Conservation (phyloP, 2,113 vertebrate genomes). For the Anoplopoma fimbria region DNA sequence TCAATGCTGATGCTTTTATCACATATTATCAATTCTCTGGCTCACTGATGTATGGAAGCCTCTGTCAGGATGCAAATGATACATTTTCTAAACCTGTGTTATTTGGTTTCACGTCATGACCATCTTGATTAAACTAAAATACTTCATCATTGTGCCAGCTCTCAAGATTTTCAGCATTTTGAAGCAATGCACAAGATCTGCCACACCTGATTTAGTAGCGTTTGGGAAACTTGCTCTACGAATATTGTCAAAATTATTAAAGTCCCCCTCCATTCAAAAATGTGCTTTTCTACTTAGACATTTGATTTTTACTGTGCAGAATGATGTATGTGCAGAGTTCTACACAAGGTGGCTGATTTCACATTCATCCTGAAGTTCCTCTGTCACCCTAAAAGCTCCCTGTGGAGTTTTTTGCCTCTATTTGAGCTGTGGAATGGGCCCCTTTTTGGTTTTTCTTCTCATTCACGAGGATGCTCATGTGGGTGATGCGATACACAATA, state of each 20-base stretch:
- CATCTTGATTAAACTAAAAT: background rate
- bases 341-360: background rate
- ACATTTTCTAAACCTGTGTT: conserved; percentile 21
- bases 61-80: conserved; percentile 16
- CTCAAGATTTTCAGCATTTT: background rate
- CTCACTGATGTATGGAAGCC: conserved; percentile 28
- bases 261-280: no score
- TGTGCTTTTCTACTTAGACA: no score
- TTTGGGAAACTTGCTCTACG: no score
- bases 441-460: background rate
- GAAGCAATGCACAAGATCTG: background rate
- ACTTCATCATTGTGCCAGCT: no score
- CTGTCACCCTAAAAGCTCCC: background rate
- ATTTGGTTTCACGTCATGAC: conserved; percentile 37
- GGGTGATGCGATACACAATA: background rate
- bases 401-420: background rate
- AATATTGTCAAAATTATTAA: background rate
- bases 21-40: conserved; percentile 36
- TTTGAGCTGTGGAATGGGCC: background rate
- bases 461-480: background rate
- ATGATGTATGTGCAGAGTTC: background rate
- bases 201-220: no score
- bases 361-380: background rate
- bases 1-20: conserved; percentile 59
- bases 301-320: background rate